These are phyloP conservation scores for Holotrichia oblita DNA, from an alignment of 1,140 invertebrate genomes.

Conservation along the genomic window DNA sequence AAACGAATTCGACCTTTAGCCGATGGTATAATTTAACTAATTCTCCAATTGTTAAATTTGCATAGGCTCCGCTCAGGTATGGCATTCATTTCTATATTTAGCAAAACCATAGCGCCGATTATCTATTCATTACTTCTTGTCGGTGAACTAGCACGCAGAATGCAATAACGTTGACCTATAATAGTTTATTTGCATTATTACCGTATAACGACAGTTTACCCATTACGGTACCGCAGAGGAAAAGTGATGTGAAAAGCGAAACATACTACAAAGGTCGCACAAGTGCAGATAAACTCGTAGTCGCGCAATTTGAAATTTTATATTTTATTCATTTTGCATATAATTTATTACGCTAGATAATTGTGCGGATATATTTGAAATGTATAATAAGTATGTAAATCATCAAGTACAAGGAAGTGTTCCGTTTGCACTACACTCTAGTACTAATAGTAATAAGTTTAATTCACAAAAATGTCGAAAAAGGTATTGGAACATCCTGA, in stretches of 20 bases:
- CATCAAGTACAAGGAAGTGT: too few species aligned
- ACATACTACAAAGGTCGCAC: neutral
- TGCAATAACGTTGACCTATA: constrained; percentile 6
- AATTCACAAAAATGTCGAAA: too few species aligned
- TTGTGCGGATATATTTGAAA: too few species aligned
- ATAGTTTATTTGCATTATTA: constrained; percentile 14
- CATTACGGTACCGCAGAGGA: neutral
- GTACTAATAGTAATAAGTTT: too few species aligned
- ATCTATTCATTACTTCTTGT: neutral
- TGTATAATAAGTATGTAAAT: too few species aligned
- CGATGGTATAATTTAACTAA: neutral
- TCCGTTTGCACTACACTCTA: too few species aligned
- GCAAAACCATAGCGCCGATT: neutral
- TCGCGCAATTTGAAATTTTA: too few species aligned
- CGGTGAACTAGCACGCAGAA: constrained; percentile 3
- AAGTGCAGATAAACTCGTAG: too few species aligned
- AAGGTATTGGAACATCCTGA: too few species aligned
- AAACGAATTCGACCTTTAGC: neutral
- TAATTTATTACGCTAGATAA: too few species aligned
- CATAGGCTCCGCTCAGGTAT: neutral
- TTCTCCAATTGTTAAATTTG: constrained; percentile 5
- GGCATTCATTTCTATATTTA: constrained; percentile 5
- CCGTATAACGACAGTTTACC: neutral
- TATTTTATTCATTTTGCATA: too few species aligned
- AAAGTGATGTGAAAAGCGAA: neutral